These are phyloP conservation scores for Sarcoramphus papa DNA, from an alignment of 2,797 vertebrate species.

Conservation along the genomic window DNA sequence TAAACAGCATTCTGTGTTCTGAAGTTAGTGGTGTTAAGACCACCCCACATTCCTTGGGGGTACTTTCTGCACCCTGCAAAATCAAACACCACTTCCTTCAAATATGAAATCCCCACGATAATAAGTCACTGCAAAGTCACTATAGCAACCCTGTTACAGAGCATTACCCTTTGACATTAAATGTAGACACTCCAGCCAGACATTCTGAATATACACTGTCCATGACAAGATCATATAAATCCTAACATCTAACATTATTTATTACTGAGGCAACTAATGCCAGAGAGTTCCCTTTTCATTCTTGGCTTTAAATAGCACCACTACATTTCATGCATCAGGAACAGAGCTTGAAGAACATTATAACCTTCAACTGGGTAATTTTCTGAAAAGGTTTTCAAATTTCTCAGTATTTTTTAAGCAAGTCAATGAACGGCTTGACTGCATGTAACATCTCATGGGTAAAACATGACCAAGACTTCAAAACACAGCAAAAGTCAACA, in stretches of 20 bases:
- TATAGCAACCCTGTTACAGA: neutral
- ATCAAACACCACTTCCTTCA: neutral
- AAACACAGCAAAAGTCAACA: neutral
- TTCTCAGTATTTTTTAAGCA: neutral
- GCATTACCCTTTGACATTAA: constrained; percentile 38
- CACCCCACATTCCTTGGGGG: neutral
- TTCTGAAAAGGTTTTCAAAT: neutral
- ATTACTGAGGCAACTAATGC: constrained; percentile 31
- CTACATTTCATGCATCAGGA: constrained; percentile 8
- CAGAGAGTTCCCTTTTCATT: constrained; percentile 50
- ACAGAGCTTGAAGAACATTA: neutral
- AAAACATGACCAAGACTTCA: neutral
- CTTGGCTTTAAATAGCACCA: constrained; percentile 54
- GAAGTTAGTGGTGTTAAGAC: neutral
- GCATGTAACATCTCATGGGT: neutral
- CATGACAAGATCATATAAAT: constrained; percentile 12
- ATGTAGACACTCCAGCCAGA: neutral
- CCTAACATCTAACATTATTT: constrained; percentile 36
- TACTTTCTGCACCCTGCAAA: neutral
- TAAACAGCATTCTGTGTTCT: neutral
- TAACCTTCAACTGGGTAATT: neutral
- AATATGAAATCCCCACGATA: neutral
- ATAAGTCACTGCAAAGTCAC: neutral
- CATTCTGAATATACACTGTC: neutral
- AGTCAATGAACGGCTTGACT: neutral